Evolutionary conservation across 2,888 invertebrate genomes (phyloP).

Genomic region (Clistopyga incitator): DNA sequence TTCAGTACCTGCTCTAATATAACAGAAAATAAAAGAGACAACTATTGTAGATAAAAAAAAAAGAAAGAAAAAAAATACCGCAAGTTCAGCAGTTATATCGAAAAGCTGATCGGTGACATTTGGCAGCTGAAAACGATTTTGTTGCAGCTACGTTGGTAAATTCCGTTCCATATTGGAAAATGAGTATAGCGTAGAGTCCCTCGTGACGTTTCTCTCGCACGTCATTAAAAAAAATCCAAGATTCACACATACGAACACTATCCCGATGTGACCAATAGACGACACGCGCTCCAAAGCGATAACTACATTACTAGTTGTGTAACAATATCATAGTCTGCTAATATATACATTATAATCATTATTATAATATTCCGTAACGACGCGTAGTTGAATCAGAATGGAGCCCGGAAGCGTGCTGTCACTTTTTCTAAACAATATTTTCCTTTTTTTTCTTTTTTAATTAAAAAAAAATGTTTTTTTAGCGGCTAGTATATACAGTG

Average conservation of each 20-base stretch:
- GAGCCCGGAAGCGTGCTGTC: slow-evolving; percentile 64
- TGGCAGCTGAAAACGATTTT: too few species aligned
- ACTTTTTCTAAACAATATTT: slow-evolving; percentile 30
- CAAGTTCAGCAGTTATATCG: too few species aligned
- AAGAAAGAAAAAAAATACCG: too few species aligned
- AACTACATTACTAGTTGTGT: slow-evolving; percentile 60
- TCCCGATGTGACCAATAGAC: slow-evolving; percentile 59
- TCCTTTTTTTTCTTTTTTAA: slow-evolving; percentile 59
- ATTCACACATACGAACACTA: slow-evolving; percentile 15
- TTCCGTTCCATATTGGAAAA: slow-evolving; percentile 16
- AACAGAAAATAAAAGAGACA: too few species aligned
- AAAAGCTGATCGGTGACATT: too few species aligned
- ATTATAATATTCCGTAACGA: slow-evolving; percentile 62
- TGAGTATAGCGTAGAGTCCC: slow-evolving; percentile 46
- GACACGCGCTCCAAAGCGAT: slow-evolving; percentile 50
- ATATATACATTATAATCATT: slow-evolving; percentile 61
- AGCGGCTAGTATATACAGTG: slow-evolving; percentile 54
- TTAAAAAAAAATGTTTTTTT: slow-evolving; percentile 52
- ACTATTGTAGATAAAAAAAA: too few species aligned
- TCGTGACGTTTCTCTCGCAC: slow-evolving; percentile 15
- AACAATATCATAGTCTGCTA: slow-evolving; percentile 66
- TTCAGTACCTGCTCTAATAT: too few species aligned
- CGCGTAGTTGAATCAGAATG: slow-evolving; percentile 55
- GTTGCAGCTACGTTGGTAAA: too few species aligned
- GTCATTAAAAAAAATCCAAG: slow-evolving; percentile 27